These are phyloP conservation scores for Tetraodon nigroviridis DNA, from an alignment of 2,113 vertebrate species.

Conservation along the genomic window DNA sequence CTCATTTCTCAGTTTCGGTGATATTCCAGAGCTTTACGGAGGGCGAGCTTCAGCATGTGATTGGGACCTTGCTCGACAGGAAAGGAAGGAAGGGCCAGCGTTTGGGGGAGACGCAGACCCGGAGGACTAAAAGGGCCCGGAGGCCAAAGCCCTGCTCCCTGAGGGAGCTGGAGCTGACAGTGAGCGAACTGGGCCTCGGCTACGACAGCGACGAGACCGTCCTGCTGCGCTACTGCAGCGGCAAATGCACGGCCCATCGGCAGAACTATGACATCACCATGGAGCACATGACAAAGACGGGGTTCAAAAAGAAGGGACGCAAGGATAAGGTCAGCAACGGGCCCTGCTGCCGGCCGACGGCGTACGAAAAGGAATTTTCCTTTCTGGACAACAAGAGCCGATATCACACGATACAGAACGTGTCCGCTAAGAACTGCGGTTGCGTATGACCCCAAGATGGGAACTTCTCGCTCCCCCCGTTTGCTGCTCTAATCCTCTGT, in stretches of 20 bases:
- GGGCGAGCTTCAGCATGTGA: slow-evolving; percentile 82
- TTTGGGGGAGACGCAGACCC: slow-evolving; percentile 45
- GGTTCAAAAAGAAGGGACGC: slow-evolving; percentile 71
- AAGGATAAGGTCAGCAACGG: slow-evolving; percentile 79
- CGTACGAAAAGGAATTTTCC: slow-evolving; percentile 86
- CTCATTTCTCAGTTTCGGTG: slow-evolving; percentile 74
- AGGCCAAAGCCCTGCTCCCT: slow-evolving; percentile 74
- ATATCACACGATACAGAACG: slow-evolving; percentile 86
- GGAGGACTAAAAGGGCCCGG: slow-evolving; percentile 82
- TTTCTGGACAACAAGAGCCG: slow-evolving; percentile 83
- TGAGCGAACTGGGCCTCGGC: slow-evolving; percentile 89
- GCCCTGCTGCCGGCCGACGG: slow-evolving; percentile 88
- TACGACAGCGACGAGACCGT: slow-evolving; percentile 90
- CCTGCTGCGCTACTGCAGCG: slow-evolving; percentile 91
- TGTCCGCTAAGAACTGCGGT: slow-evolving; percentile 89
- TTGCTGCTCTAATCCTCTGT: slow-evolving; percentile 49
- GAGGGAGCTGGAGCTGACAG: slow-evolving; percentile 82
- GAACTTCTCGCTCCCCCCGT: slow-evolving; percentile 10
- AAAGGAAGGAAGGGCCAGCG: slow-evolving; percentile 55
- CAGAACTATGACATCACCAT: slow-evolving; percentile 90
- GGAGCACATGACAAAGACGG: slow-evolving; percentile 76
- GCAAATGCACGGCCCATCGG: slow-evolving; percentile 77
- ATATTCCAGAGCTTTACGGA: slow-evolving; percentile 93
- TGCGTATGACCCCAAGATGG: slow-evolving; percentile 81
- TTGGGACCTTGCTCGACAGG: slow-evolving; percentile 75